A percentile compares a stretch with the other conserved stretches of the same genome.
These are phyloP conservation scores for Parnassius smintheus DNA, from an alignment of 2,888 invertebrate species.

Conservation along the genomic window DNA sequence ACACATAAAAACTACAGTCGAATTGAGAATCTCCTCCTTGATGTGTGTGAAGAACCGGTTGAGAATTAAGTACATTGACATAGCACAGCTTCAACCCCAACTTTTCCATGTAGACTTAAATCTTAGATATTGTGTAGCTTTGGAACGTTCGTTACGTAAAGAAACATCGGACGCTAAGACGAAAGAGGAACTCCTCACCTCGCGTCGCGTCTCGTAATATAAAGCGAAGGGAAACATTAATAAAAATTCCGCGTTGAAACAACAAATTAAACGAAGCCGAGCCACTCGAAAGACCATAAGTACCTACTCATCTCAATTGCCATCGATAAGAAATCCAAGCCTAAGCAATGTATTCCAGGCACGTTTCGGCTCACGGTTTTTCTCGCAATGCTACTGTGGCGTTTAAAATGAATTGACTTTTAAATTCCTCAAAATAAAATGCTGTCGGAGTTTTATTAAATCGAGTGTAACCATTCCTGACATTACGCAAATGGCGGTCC, in stretches of 20 bases:
- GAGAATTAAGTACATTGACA: no score
- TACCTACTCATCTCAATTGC: conserved; percentile 79
- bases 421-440: conserved; percentile 80
- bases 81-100: no score
- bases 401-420: conserved; percentile 80
- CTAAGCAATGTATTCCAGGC: conserved; percentile 76
- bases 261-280: conserved; percentile 81
- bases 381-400: conserved; percentile 73
- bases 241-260: conserved; percentile 80
- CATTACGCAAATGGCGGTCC: conserved; percentile 80
- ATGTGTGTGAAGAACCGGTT: no score
- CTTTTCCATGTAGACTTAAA: no score
- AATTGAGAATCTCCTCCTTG: no score
- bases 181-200: conserved; percentile 51
- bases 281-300: conserved; percentile 81
- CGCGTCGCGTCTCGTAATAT: conserved; percentile 58
- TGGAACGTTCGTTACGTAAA: conserved; percentile 21
- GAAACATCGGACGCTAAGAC: conserved; percentile 19
- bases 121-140: background rate
- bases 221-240: conserved; percentile 77
- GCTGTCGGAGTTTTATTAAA: conserved; percentile 80
- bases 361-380: conserved; percentile 79
- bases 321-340: conserved; percentile 81
- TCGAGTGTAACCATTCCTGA: conserved; percentile 81
- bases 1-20: no score